A percentile compares a stretch with the other conserved stretches of the same genome.
Conservation (phyloP, 2,888 invertebrate genomes). For the Spilosoma lubricipeda region DNA sequence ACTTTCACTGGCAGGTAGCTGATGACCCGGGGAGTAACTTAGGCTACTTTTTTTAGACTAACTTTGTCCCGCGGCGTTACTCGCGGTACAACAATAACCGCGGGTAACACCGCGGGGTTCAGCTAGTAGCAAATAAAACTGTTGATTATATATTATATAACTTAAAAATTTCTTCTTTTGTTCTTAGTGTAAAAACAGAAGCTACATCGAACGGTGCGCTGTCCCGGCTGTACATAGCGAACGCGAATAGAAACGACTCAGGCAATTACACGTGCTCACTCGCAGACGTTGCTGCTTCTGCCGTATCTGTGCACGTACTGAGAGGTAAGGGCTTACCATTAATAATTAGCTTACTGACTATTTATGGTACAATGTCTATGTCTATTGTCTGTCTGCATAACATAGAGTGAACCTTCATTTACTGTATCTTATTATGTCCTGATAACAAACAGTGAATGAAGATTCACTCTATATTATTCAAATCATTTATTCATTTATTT, state of each 20-base stretch:
- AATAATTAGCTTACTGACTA: not conserved
- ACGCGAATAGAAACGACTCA: constrained; percentile 91
- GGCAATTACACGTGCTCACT: constrained; percentile 93
- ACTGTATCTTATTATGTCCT: too few relatives aligned
- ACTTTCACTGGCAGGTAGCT: too few relatives aligned
- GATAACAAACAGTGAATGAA: too few relatives aligned
- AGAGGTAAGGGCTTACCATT: constrained; percentile 85
- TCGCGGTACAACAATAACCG: too few relatives aligned
- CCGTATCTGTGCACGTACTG: constrained; percentile 91
- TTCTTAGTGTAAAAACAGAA: constrained; percentile 91
- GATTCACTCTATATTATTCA: too few relatives aligned
- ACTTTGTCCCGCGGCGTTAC: too few relatives aligned
- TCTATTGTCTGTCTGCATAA: too few relatives aligned
- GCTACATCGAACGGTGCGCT: constrained; percentile 90
- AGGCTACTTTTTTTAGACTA: too few relatives aligned
- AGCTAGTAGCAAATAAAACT: not conserved
- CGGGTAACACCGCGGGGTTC: too few relatives aligned
- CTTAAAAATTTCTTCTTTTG: constrained; percentile 38
- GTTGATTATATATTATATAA: not conserved
- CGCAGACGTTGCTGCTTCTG: constrained; percentile 89
- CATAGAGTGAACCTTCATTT: too few relatives aligned
- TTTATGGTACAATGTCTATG: not conserved
- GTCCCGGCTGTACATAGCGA: constrained; percentile 92
- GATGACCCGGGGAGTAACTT: too few relatives aligned
- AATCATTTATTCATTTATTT: too few relatives aligned